Evolutionary conservation across 2,113 vertebrate genomes (phyloP).

Genomic region (Strigops habroptila): DNA sequence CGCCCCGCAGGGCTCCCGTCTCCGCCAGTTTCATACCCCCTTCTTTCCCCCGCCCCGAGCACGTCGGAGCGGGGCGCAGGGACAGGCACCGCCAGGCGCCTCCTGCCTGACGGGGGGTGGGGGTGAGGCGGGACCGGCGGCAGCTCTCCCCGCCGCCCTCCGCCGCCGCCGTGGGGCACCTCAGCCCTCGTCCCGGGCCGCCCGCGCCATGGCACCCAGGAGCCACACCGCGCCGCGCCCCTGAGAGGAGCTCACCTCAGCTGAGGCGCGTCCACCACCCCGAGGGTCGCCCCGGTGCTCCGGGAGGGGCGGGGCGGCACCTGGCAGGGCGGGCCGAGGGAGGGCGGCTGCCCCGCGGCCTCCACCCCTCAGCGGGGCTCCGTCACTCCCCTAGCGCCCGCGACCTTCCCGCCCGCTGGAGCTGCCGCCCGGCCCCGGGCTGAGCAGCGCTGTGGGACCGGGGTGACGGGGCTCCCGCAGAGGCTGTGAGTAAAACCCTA

Average conservation of each 20-base stretch:
- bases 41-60: conserved; percentile 18
- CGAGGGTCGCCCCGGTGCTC: neutral
- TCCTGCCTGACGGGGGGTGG: neutral
- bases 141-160: neutral
- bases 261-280: neutral
- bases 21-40: neutral
- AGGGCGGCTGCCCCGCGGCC: neutral
- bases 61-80: neutral
- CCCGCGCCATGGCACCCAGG: neutral
- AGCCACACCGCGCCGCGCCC: too few relatives aligned
- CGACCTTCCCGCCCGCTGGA: neutral
- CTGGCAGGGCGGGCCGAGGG: neutral
- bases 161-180: neutral
- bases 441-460: accelerated
- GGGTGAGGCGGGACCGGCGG: neutral
- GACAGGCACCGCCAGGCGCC: neutral
- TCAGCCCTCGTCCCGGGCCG: neutral
- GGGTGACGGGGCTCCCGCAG: too few relatives aligned
- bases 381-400: neutral
- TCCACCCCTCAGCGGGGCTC: neutral
- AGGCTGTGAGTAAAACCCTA: accelerated
- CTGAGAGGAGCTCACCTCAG: too few relatives aligned
- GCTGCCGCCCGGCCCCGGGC: too few relatives aligned
- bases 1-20: neutral
- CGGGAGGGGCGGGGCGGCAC: neutral